Percentiles rank a stretch among this genome's conserved stretches.
Conservation (phyloP, 2,888 invertebrate genomes). For the Oegoconia quadripuncta region DNA sequence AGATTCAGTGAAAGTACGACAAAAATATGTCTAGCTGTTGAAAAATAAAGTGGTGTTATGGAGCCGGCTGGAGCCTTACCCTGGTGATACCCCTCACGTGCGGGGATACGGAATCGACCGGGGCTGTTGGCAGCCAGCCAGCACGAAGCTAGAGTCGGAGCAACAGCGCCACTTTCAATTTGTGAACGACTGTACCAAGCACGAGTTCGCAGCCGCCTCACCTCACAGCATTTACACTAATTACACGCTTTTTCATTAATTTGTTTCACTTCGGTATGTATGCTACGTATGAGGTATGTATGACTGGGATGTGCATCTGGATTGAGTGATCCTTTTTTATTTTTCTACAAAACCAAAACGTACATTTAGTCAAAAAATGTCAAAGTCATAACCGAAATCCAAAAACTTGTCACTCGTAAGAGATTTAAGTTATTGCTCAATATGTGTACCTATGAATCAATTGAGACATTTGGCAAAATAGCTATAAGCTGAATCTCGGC, state of each 20-base stretch:
- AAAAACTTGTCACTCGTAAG: no score
- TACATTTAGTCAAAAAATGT: no score
- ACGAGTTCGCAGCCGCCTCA: slow-evolving; percentile 11
- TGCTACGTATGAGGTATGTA: no score
- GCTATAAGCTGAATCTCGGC: no score
- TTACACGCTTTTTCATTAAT: slow-evolving; percentile 1
- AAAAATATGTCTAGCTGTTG: slow-evolving; percentile 11
- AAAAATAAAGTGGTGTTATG: slow-evolving; percentile 18
- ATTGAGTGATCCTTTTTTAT: no score
- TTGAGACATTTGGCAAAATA: no score
- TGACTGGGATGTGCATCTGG: no score
- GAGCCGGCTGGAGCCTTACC: slow-evolving; percentile 13
- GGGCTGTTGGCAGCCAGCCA: slow-evolving; percentile 50
- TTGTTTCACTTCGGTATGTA: neutral
- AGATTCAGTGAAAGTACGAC: slow-evolving; percentile 12
- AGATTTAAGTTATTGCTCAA: no score
- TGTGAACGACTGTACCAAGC: slow-evolving; percentile 27
- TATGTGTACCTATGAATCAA: no score
- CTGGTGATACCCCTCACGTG: slow-evolving; percentile 21
- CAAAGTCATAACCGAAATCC: no score
- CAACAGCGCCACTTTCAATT: slow-evolving; percentile 35
- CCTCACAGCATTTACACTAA: slow-evolving; percentile 3
- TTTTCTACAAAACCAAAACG: no score
- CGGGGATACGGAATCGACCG: slow-evolving; percentile 49
- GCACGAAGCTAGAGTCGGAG: slow-evolving; percentile 30